Percentiles rank a stretch among this genome's conserved stretches.
Evolutionary conservation across 2,113 vertebrate genomes (phyloP).

Genomic region (Microtus oregoni): DNA sequence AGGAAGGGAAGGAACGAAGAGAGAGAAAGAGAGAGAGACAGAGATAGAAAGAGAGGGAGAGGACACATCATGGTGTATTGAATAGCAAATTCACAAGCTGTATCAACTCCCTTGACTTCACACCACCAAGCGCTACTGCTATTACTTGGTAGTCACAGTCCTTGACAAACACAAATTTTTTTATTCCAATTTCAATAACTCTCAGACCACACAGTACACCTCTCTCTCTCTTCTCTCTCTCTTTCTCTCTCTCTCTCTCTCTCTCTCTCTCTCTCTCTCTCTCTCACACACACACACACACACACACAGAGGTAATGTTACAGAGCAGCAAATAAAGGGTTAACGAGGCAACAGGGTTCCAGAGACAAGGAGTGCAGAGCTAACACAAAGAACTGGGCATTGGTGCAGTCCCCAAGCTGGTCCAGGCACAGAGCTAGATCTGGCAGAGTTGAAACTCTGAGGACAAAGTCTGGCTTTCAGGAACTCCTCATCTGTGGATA

Average conservation of each 20-base stretch:
- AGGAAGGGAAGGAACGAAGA: no score
- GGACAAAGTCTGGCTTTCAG: background rate
- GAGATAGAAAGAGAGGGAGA: no score
- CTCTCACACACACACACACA: background rate
- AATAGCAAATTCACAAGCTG: background rate
- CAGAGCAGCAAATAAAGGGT: background rate
- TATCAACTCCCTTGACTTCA: background rate
- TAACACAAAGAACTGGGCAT: background rate
- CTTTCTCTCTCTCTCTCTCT: no score
- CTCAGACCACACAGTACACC: background rate
- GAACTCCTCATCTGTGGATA: background rate
- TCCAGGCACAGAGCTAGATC: background rate
- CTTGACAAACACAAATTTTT: background rate
- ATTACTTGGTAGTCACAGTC: background rate
- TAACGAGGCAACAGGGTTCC: background rate
- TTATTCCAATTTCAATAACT: background rate
- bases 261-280: no score
- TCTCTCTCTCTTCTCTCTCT: no score
- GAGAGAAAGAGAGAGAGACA: no score
- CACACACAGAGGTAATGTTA: background rate
- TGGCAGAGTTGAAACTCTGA: background rate
- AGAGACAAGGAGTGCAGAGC: no score
- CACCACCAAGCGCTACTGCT: background rate
- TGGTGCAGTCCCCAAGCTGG: background rate
- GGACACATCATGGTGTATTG: background rate